Evolutionary conservation across 2,113 vertebrate genomes (phyloP).

Genomic region (Oncorhynchus masou): DNA sequence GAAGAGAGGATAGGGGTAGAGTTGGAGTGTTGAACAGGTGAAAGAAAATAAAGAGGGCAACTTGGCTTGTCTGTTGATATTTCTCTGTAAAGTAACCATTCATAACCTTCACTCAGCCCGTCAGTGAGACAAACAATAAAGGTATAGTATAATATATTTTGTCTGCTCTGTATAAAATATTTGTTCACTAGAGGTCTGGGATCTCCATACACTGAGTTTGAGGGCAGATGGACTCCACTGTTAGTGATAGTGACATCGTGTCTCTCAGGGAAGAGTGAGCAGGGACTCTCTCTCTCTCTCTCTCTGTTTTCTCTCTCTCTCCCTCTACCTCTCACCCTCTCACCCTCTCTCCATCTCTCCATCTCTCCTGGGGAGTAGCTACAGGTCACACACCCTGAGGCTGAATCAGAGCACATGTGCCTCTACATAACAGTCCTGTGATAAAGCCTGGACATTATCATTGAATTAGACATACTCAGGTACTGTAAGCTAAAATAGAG

Average conservation of each 20-base stretch:
- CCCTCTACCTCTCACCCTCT: too few relatives aligned
- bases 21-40: neutral
- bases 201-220: neutral
- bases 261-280: neutral
- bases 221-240: neutral
- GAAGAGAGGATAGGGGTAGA: neutral
- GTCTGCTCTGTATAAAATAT: neutral
- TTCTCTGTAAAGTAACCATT: too few relatives aligned
- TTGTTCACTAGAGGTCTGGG: too few relatives aligned
- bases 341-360: neutral
- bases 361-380: neutral
- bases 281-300: neutral
- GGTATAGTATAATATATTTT: neutral
- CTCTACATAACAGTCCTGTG: too few relatives aligned
- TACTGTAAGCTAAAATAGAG: too few relatives aligned
- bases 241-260: neutral
- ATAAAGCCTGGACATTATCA: too few relatives aligned
- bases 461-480: too few relatives aligned
- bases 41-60: neutral
- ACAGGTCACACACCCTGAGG: neutral
- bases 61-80: neutral
- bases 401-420: too few relatives aligned
- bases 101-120: too few relatives aligned
- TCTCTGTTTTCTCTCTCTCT: too few relatives aligned
- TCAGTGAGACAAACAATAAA: too few relatives aligned